Percentiles rank a stretch among this genome's conserved stretches.
Conservation (phyloP, 2,113 vertebrate species). For the Stigmatopora argus region DNA sequence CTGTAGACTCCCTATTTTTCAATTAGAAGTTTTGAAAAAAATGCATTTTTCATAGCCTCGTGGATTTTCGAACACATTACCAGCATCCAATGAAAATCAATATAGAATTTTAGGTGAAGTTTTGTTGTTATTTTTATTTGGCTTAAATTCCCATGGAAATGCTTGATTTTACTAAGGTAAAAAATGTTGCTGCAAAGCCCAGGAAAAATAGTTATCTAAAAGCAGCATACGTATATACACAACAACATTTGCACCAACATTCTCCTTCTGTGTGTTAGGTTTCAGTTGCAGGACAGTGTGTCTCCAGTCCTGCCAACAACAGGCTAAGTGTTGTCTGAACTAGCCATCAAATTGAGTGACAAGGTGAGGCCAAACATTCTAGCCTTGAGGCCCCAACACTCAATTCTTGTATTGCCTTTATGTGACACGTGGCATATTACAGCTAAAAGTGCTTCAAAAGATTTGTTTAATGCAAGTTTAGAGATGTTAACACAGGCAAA, state of each 20-base stretch:
- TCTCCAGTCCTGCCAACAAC: slow-evolving; percentile 12
- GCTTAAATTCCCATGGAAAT: neutral
- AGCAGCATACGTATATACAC: too few relatives aligned
- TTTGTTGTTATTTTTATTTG: neutral
- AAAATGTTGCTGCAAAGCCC: neutral
- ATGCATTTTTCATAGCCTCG: slow-evolving; percentile 7
- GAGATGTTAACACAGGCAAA: neutral
- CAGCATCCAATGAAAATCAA: too few relatives aligned
- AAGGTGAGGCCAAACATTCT: slow-evolving; percentile 33
- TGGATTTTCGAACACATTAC: neutral
- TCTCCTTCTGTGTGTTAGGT: neutral
- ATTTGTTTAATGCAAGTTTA: slow-evolving; percentile 8
- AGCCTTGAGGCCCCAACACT: slow-evolving; percentile 43
- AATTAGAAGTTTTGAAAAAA: slow-evolving; percentile 11
- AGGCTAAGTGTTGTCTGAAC: slow-evolving; percentile 38
- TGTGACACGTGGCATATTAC: slow-evolving; percentile 35
- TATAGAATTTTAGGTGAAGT: neutral
- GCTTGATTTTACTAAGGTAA: neutral
- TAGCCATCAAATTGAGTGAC: slow-evolving; percentile 57
- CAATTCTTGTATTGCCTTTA: slow-evolving; percentile 33
- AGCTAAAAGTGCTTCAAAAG: slow-evolving; percentile 15
- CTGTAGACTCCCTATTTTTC: slow-evolving; percentile 36
- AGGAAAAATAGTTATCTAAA: too few relatives aligned
- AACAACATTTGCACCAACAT: neutral
- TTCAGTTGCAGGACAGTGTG: slow-evolving; percentile 13